Conservation (phyloP, 2,797 vertebrate species). For the Discoglossus pictus region DNA sequence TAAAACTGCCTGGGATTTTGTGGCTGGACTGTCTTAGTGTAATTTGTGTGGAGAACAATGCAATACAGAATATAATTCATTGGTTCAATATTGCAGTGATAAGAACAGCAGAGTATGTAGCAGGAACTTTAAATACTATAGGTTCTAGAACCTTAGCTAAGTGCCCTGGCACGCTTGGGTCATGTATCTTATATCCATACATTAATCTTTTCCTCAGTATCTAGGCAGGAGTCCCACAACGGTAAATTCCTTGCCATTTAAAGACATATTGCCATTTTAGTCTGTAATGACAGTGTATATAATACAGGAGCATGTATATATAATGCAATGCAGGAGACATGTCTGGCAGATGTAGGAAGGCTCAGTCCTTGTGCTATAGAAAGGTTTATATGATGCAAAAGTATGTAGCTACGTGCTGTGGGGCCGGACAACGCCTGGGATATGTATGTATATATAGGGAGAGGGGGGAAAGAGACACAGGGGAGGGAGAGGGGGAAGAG, state of each 20-base stretch:
- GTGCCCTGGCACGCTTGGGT: background rate
- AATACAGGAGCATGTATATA: slow-evolving; percentile 1
- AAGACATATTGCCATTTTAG: slow-evolving; percentile 17
- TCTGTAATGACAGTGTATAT: background rate
- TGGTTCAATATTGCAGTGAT: no score
- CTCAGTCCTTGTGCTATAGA: background rate
- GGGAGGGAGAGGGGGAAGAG: no score
- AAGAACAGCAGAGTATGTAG: no score
- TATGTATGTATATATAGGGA: no score
- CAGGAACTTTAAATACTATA: background rate
- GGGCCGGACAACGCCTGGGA: no score
- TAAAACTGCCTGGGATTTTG: no score
- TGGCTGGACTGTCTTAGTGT: no score
- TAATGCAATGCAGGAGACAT: background rate
- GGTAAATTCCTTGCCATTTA: slow-evolving; percentile 41
- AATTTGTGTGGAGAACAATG: no score
- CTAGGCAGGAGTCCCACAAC: background rate
- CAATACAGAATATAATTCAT: no score
- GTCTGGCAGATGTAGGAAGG: background rate
- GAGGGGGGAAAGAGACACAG: no score
- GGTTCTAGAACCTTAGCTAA: slow-evolving; percentile 19
- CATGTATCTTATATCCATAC: slow-evolving; percentile 3
- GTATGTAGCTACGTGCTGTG: no score
- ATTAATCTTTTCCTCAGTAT: slow-evolving; percentile 19
- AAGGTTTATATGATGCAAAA: no score